Base-by-base conservation (phyloP, 2,797 vertebrate species). In the Rhinella marina region DNA sequence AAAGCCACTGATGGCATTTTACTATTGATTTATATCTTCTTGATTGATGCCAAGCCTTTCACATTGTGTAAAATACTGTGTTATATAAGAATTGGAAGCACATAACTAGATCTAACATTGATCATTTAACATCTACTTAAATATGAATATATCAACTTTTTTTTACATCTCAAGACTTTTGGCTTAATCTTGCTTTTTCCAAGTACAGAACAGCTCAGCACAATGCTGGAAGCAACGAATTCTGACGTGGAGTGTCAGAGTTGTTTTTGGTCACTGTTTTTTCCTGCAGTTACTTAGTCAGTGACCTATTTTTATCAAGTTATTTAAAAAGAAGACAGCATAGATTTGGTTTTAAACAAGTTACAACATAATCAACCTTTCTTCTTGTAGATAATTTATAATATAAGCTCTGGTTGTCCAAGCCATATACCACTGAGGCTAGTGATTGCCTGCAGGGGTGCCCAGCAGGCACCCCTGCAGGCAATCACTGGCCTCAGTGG, bases 221-320 rank as follows among this genome's bases (percentile, higher is more conserved):
- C 66, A 29, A 8, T 41, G 70, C 70, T 73, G 13, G 70, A 48
- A 73, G 70, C 70, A 72, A 72, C 29, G 23, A 21, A 41, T 41
- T 48, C 32, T 41, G 70, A 73, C 7, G 2, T 73, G 32, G 32
- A 48, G 32, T 73, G 70, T 73, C 70, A 73, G 7, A 73, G 29
- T 70, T 73, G 70, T 73, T 73, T 68, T 73, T 73, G 70, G 70
- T 73, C 70, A 41, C 70, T 10, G 27, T 73, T 73, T 41, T 32
- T 10, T 48, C 70, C 29, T 41, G 14, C 17, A 41, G 7, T 41
- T 41, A 73, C 32, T 48, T 48, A 41, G 29, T 73, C 70, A 48
- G 70, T 73, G 70, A 73, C 70, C 29, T 48, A 73, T 73, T 73
- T 73, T 73, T 41, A 73, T 41, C 14, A 73, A 41, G 17, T 73